Evolutionary conservation across 2,888 invertebrate species (phyloP), one percentile per base, ranked within the genome.

Genomic region (Axea sp.): DNA sequence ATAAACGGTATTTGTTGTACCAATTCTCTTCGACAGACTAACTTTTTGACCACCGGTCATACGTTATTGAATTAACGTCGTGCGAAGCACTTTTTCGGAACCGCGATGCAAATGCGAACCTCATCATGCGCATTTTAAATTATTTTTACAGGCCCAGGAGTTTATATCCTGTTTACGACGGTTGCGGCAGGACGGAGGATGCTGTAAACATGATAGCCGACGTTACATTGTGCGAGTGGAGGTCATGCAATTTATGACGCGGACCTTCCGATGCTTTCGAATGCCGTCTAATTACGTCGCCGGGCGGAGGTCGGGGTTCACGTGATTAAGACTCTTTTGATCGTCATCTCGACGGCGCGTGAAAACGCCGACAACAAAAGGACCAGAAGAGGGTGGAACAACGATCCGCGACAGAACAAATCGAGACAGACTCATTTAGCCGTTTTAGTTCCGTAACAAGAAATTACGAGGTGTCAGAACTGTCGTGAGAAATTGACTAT

Each of bases 301-400:
- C 35, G 60, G 67, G 65, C 31, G 31, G 73, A 49, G 75, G 77
- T 77, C 78, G 71, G 62, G 73, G 80, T 75, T 77, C 73, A 72
- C 74, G 71, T 74, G 79, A 78, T 65, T 76, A 55, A 74, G 74
- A 68, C 65, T 74, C 60, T 74, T 80, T 77, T 80, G 78, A 78
- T 81, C 77, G 64, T 72, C 72, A 45, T 59, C 64, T 65, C 37
- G 24, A 65, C 51, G 51, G 57, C 64, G 72, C 72, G 64, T 49
- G 47, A 60, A 60, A 65, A 65, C 30, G 37, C 26, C 53, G 15
- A 59, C 71, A 55, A 62, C 47, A 62, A 65, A 53, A 53, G 65
- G 35, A 9, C 4, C 28, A 35, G 19, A 9, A 3, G 12, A 8
- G 30, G 19, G 26, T 0, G 49, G 12, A 28, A 67, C 14, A 53